A percentile compares a stretch with the other conserved stretches of the same genome.
Conservation (phyloP, 2,113 vertebrate species). For the Candoia aspera region DNA sequence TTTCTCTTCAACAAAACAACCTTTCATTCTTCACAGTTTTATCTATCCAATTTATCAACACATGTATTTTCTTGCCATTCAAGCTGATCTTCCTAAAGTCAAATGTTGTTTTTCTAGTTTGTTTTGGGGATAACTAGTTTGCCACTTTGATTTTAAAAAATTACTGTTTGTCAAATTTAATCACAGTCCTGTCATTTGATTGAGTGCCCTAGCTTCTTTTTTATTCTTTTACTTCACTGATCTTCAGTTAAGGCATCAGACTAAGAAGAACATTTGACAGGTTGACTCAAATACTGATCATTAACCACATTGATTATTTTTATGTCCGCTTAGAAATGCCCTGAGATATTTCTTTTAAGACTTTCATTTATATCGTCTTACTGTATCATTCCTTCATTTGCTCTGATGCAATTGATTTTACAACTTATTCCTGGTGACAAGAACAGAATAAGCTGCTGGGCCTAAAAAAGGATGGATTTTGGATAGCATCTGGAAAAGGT, state of each 20-base stretch:
- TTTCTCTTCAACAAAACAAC: slow-evolving; percentile 23
- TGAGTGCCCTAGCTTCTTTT: neutral
- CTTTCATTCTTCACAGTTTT: slow-evolving; percentile 46
- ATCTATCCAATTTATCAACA: slow-evolving; percentile 24
- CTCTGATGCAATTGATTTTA: neutral
- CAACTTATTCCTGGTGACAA: neutral
- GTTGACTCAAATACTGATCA: slow-evolving; percentile 40
- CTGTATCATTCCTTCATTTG: neutral
- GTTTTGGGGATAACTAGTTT: slow-evolving; percentile 48
- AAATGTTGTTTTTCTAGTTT: slow-evolving; percentile 31
- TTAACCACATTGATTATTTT: slow-evolving; percentile 44
- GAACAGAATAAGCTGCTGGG: neutral
- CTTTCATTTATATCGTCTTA: neutral
- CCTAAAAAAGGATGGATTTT: neutral
- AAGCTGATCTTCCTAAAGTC: slow-evolving; percentile 46
- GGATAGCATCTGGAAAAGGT: neutral
- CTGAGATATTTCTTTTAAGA: slow-evolving; percentile 27
- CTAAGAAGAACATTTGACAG: slow-evolving; percentile 39
- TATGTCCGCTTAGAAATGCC: neutral
- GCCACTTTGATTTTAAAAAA: slow-evolving; percentile 58
- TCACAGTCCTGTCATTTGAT: slow-evolving; percentile 42
- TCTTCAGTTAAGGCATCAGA: slow-evolving; percentile 42
- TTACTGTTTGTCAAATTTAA: slow-evolving; percentile 53
- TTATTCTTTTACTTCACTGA: slow-evolving; percentile 28
- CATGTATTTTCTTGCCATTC: slow-evolving; percentile 50